Evolutionary conservation across 2,113 vertebrate species (phyloP).

Genomic region (Passer montanus): DNA sequence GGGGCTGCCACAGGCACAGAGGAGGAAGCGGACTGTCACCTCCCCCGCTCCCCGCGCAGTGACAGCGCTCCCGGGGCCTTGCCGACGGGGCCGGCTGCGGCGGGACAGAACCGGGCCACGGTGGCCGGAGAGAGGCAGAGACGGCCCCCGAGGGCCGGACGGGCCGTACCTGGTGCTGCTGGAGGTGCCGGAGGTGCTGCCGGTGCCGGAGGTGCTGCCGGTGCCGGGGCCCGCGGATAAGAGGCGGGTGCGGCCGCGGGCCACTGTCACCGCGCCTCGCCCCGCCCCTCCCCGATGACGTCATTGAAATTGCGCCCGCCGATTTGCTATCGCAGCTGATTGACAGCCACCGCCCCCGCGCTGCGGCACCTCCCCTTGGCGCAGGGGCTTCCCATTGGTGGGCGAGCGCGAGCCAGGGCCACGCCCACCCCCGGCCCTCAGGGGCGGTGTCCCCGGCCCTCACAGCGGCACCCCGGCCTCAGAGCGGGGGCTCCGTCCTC

Average conservation of each 20-base stretch:
- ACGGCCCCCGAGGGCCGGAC: rapidly evolving
- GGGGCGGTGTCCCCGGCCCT: neutral
- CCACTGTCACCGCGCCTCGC: neutral
- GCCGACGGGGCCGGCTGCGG: neutral
- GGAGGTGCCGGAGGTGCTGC: neutral
- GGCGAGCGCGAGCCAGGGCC: rapidly evolving
- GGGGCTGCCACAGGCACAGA: neutral
- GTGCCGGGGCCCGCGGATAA: neutral
- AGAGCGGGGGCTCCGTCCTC: rapidly evolving
- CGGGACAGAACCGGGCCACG: too few relatives aligned
- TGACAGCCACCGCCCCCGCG: neutral
- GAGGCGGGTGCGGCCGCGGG: neutral
- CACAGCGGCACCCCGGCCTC: neutral
- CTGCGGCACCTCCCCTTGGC: neutral
- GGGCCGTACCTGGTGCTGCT: neutral
- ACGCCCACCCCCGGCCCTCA: neutral
- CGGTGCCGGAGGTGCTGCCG: neutral
- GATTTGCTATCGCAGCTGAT: rapidly evolving
- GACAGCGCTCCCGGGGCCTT: neutral
- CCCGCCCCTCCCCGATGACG: neutral
- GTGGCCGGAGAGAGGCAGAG: neutral
- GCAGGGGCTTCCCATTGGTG: neutral
- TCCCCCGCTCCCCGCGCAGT: neutral
- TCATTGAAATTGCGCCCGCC: rapidly evolving
- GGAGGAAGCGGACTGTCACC: neutral